Conservation (phyloP, 2,113 vertebrate genomes). For the Panthera leo region DNA sequence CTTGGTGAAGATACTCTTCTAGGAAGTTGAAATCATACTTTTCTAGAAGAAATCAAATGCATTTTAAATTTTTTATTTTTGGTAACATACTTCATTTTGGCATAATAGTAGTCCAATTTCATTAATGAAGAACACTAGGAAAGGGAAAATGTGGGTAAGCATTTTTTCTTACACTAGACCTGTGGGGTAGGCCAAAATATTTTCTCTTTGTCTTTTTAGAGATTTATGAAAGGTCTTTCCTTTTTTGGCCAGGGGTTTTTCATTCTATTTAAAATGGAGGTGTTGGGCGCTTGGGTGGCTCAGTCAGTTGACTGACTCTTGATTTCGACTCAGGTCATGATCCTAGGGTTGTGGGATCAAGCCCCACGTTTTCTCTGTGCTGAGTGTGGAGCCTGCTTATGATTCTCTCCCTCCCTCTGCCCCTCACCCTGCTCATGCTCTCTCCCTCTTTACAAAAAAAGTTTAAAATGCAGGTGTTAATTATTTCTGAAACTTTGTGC, state of each 20-base stretch:
- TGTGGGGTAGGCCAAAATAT: neutral
- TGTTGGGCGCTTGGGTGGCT: neutral
- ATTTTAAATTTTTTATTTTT: neutral
- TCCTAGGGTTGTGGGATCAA: too few relatives aligned
- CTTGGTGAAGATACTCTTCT: neutral
- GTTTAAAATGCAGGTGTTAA: too few relatives aligned
- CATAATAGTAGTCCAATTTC: neutral
- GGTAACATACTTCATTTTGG: neutral
- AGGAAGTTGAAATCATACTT: constrained; percentile 40
- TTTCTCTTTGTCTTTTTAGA: constrained; percentile 44
- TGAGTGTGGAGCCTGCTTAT: too few relatives aligned
- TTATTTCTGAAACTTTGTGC: constrained; percentile 33
- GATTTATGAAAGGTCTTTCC: neutral
- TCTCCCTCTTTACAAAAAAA: too few relatives aligned
- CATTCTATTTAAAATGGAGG: constrained; percentile 28
- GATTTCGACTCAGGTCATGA: too few relatives aligned
- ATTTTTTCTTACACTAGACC: constrained; percentile 10
- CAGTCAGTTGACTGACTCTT: too few relatives aligned
- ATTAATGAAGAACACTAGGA: constrained; percentile 31
- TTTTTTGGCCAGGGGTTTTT: neutral
- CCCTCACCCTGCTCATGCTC: too few relatives aligned
- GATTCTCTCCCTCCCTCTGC: too few relatives aligned
- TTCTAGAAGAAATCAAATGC: constrained; percentile 1
- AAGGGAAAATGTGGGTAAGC: neutral
- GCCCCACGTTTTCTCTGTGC: too few relatives aligned